Conservation (phyloP, 2,888 invertebrate species). For the Chloroclystis v-ata region DNA sequence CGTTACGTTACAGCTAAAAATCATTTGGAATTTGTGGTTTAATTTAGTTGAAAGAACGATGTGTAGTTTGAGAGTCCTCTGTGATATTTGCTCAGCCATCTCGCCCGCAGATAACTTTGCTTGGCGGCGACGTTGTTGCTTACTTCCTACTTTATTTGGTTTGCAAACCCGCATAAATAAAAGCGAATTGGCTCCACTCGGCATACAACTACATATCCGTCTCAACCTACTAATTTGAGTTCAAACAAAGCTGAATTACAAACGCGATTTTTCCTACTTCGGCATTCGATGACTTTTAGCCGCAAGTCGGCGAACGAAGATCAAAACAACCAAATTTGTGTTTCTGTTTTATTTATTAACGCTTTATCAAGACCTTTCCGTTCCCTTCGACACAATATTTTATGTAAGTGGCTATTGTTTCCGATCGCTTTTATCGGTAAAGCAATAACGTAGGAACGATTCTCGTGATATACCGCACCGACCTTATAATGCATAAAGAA, state of each 20-base stretch:
- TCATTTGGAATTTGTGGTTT: constrained; percentile 37
- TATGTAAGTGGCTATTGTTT: constrained; percentile 56
- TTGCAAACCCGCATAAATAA: constrained; percentile 72
- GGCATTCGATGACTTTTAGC: constrained; percentile 38
- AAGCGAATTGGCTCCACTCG: constrained; percentile 44
- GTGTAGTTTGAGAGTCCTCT: constrained; percentile 47
- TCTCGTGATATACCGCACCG: constrained; percentile 58
- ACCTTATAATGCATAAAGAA: constrained; percentile 68
- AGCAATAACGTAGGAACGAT: constrained; percentile 62
- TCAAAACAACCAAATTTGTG: constrained; percentile 40
- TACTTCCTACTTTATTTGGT: constrained; percentile 64
- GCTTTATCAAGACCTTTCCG: constrained; percentile 41
- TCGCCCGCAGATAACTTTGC: constrained; percentile 68
- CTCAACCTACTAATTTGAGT: constrained; percentile 27
- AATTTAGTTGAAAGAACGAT: constrained; percentile 43
- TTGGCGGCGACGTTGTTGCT: constrained; percentile 45
- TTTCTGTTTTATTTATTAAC: constrained; percentile 32
- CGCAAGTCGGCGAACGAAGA: constrained; percentile 28
- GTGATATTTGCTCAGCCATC: constrained; percentile 61
- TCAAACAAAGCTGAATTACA: constrained; percentile 22
- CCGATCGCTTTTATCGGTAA: constrained; percentile 56
- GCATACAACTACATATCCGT: constrained; percentile 47
- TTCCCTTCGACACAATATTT: constrained; percentile 47
- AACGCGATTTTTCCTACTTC: constrained; percentile 14
- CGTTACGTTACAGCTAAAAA: constrained; percentile 37